Evolutionary conservation across 2,797 vertebrate species (phyloP).

Genomic region (Scolopax rusticola): DNA sequence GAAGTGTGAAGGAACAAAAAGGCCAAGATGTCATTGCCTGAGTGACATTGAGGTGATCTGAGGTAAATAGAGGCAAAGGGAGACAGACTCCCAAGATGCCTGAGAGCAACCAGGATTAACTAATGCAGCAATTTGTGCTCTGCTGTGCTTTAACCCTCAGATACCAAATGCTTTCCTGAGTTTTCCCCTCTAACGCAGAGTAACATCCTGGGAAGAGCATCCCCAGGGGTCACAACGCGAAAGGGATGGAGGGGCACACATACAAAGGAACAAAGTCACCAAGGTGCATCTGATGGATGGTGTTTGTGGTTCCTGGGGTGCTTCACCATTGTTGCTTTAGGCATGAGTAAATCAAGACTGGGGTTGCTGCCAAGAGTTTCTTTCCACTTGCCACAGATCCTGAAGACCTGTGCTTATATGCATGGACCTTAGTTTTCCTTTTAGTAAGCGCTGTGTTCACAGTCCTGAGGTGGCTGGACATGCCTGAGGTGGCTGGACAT

Average conservation of each 20-base stretch:
- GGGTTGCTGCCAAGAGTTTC: neutral
- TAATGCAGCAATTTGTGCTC: neutral
- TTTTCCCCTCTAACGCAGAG: neutral
- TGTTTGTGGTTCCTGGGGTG: neutral
- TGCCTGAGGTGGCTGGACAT: neutral
- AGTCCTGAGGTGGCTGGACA: neutral
- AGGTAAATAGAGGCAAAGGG: neutral
- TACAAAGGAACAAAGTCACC: neutral
- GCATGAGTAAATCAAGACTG: neutral
- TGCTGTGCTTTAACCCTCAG: neutral
- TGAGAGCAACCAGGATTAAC: neutral
- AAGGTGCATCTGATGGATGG: neutral
- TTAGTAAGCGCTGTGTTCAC: neutral
- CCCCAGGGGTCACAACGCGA: neutral
- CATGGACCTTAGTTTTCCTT: neutral
- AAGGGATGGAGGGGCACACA: neutral
- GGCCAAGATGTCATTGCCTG: neutral
- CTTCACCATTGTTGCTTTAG: accelerated
- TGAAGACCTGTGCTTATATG: neutral
- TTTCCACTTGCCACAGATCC: neutral
- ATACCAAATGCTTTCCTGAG: neutral
- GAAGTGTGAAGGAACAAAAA: neutral
- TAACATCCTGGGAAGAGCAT: neutral
- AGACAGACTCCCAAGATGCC: neutral
- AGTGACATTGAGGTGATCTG: neutral